Conservation (phyloP, 2,113 vertebrate genomes). For the Toxotes chatareus region DNA sequence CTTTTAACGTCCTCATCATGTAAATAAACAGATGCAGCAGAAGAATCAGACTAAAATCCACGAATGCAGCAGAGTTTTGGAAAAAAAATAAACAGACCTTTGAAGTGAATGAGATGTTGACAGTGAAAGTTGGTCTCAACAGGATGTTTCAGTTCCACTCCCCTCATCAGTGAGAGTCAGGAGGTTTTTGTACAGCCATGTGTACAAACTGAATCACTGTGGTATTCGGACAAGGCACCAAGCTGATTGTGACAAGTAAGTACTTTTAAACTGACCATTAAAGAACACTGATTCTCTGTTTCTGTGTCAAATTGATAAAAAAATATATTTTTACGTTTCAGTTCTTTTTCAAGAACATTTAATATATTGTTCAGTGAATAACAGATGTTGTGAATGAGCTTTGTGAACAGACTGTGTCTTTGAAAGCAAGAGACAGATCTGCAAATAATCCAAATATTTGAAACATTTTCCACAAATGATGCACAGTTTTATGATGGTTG, state of each 20-base stretch:
- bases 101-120: neutral
- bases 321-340: neutral
- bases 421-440: too few species aligned
- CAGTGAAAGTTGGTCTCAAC: constrained; percentile 35
- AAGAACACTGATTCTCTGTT: neutral
- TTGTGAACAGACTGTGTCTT: too few species aligned
- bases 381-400: too few species aligned
- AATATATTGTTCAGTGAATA: neutral
- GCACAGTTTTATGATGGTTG: neutral
- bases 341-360: neutral
- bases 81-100: neutral
- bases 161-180: constrained; percentile 57
- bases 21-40: too few species aligned
- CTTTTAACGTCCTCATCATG: too few species aligned
- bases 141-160: constrained; percentile 66
- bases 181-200: constrained; percentile 79
- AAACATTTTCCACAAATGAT: too few species aligned
- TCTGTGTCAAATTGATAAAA: neutral
- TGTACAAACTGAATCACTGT: constrained; percentile 77
- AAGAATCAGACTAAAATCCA: too few species aligned
- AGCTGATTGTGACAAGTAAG: constrained; percentile 76
- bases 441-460: too few species aligned
- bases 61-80: neutral
- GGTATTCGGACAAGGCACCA: constrained; percentile 82
- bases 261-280: constrained; percentile 23